phyloP scores from a whole-genome alignment of 2,113 vertebrate species.

The Columba livia region DNA sequence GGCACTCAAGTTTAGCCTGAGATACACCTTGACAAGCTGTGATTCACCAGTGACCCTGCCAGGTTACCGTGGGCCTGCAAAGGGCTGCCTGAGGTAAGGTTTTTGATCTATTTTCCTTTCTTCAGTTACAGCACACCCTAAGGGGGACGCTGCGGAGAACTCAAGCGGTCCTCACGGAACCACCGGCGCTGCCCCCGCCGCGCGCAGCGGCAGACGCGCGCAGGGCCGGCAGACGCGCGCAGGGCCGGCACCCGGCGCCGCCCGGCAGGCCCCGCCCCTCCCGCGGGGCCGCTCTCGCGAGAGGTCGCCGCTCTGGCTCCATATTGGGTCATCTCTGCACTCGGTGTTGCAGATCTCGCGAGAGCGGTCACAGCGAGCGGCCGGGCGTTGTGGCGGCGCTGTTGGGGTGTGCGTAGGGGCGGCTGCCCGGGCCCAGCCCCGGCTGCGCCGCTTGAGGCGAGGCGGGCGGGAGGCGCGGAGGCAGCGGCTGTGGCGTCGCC shows the following conservation, averaged over 20 bases:
- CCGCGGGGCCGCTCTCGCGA: conserved; percentile 4
- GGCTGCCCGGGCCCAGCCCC: too few relatives aligned
- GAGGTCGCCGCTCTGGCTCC: background rate
- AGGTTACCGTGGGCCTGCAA: background rate
- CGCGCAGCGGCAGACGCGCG: too few relatives aligned
- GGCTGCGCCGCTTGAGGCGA: background rate
- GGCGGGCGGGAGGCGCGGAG: background rate
- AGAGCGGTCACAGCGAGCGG: background rate
- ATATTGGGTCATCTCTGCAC: conserved; percentile 60
- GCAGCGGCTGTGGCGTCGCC: background rate
- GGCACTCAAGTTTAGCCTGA: background rate
- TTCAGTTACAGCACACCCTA: fast-evolving
- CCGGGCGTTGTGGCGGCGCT: background rate
- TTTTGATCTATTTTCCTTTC: background rate
- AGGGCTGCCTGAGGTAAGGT: fast-evolving
- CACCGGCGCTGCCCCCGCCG: too few relatives aligned
- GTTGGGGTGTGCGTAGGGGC: background rate
- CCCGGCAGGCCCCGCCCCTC: background rate
- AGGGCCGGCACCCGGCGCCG: too few relatives aligned
- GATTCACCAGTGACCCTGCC: background rate
- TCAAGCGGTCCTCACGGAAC: fast-evolving
- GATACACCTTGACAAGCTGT: fast-evolving
- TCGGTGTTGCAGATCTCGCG: background rate
- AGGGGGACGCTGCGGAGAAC: fast-evolving
- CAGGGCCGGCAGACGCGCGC: too few relatives aligned